These are phyloP conservation scores for Esperia sulphurella DNA, from an alignment of 2,888 invertebrate genomes.

Conservation along the genomic window DNA sequence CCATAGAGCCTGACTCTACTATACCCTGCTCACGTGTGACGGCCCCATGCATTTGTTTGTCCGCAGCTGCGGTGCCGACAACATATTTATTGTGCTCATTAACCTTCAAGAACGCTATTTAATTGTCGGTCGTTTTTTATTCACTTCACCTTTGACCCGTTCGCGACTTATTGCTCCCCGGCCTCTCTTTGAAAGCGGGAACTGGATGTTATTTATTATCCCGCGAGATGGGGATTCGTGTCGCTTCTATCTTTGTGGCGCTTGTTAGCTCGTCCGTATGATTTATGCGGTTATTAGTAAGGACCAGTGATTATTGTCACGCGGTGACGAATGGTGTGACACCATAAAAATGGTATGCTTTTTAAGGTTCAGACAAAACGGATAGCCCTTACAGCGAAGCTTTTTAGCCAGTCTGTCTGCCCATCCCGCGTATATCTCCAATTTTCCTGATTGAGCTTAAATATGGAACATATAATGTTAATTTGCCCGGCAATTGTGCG, in stretches of 20 bases:
- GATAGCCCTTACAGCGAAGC: too few relatives aligned
- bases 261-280: constrained; percentile 66
- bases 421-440: too few relatives aligned
- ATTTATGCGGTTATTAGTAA: constrained; percentile 72
- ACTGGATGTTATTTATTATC: constrained; percentile 76
- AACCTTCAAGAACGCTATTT: constrained; percentile 80
- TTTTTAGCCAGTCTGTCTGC: too few relatives aligned
- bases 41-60: constrained; percentile 71
- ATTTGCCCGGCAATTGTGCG: too few relatives aligned
- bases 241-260: constrained; percentile 74
- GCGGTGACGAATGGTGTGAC: constrained; percentile 35
- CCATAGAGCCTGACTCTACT: constrained; percentile 29
- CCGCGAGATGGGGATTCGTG: constrained; percentile 64
- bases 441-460: too few relatives aligned
- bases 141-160: constrained; percentile 77
- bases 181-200: constrained; percentile 74
- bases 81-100: constrained; percentile 80
- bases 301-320: constrained; percentile 65
- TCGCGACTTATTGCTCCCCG: constrained; percentile 76
- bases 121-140: constrained; percentile 80
- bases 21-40: constrained; percentile 70
- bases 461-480: too few relatives aligned
- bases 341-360: constrained; percentile 19
- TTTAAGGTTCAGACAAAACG: too few relatives aligned
- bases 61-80: constrained; percentile 78